Evolutionary conservation across 1,140 invertebrate genomes (phyloP).

Genomic region (Brachionus paranguensis): DNA sequence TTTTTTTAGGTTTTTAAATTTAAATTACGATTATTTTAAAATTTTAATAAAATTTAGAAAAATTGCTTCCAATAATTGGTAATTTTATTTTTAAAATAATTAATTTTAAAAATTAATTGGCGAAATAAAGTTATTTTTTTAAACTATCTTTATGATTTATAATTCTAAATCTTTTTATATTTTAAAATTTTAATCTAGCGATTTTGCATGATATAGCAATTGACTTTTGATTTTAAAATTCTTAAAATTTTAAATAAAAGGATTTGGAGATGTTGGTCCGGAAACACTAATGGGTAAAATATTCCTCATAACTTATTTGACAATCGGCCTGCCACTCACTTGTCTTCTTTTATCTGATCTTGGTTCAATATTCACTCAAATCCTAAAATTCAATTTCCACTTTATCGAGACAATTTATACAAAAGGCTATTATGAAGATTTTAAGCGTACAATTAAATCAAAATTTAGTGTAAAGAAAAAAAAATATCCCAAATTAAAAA

Average conservation of each 20-base stretch:
- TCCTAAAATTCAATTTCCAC: conserved; percentile 7
- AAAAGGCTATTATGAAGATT: neutral
- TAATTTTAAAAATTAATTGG: too few species aligned
- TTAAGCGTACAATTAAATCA: neutral
- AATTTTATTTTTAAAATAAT: too few species aligned
- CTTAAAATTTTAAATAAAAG: conserved; percentile 40
- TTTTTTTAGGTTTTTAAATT: too few species aligned
- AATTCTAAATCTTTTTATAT: too few species aligned
- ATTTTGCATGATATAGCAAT: too few species aligned
- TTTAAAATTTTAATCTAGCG: too few species aligned
- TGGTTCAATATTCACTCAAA: conserved; percentile 19
- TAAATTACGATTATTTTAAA: too few species aligned
- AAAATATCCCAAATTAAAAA: neutral
- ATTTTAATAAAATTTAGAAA: too few species aligned
- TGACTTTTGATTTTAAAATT: too few species aligned
- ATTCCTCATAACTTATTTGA: conserved; percentile 55
- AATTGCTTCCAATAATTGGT: too few species aligned
- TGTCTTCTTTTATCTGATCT: conserved; percentile 43
- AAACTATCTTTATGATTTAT: too few species aligned
- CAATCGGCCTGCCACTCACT: conserved; percentile 47
- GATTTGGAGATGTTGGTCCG: conserved; percentile 58
- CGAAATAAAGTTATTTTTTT: too few species aligned
- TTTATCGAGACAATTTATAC: neutral
- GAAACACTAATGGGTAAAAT: conserved; percentile 55
- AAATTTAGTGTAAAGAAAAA: conserved; percentile 7